phyloP scores from a whole-genome alignment of 2,888 invertebrate species.

The Callinectes sapidus region DNA sequence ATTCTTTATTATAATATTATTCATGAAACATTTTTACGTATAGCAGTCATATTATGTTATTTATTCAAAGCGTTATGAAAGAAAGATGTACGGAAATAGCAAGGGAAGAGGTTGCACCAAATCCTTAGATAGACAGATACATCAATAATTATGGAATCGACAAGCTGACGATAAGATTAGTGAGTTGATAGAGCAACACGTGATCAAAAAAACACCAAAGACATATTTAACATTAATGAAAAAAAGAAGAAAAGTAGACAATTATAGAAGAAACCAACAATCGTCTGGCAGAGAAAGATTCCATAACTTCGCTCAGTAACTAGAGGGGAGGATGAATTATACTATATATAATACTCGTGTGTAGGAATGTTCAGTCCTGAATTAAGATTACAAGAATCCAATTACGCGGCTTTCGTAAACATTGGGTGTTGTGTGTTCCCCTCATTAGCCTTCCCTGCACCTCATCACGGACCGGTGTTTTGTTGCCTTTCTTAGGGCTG shows the following conservation, averaged over 20 bases:
- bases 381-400: constrained; percentile 24
- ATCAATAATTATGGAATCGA: background rate
- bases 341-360: background rate
- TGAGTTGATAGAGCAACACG: background rate
- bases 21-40: background rate
- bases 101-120: too few species aligned
- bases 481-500: background rate
- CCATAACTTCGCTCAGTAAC: background rate
- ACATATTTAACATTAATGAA: too few species aligned
- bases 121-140: too few species aligned
- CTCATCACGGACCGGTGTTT: background rate
- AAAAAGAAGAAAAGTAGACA: too few species aligned
- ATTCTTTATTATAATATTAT: background rate
- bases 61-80: too few species aligned
- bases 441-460: background rate
- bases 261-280: too few species aligned
- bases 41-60: background rate
- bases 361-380: background rate
- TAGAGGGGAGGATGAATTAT: background rate
- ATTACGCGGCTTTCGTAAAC: background rate
- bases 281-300: too few species aligned
- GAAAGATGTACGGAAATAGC: too few species aligned
- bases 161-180: too few species aligned
- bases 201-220: too few species aligned
- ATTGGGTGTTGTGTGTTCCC: background rate